These are phyloP conservation scores for Nematopogon swammerdamellus DNA, from an alignment of 2,888 invertebrate species.

Conservation along the genomic window DNA sequence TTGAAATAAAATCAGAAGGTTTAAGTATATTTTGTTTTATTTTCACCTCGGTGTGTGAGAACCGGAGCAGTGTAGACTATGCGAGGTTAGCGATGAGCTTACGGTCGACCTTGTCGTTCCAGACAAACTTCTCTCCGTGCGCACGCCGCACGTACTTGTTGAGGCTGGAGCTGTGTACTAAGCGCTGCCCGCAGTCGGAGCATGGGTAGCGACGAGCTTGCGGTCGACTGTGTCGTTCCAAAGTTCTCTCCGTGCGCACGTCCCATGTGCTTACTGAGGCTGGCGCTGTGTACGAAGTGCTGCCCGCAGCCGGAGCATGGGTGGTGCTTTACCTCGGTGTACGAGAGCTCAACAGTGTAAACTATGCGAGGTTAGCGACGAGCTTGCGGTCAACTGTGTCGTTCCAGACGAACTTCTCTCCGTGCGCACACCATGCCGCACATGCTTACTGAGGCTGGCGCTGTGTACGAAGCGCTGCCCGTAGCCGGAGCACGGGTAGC, in stretches of 20 bases:
- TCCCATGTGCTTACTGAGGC: conserved; percentile 45
- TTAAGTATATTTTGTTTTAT: too few species aligned
- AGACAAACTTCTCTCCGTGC: too few species aligned
- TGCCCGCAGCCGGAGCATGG: conserved; percentile 37
- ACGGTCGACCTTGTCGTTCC: conserved; percentile 4
- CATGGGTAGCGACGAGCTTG: conserved; percentile 41
- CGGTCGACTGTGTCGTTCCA: too few species aligned
- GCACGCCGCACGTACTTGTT: conserved; percentile 44
- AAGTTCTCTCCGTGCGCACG: conserved; percentile 23
- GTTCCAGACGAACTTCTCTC: too few species aligned
- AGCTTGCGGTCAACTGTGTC: conserved; percentile 3
- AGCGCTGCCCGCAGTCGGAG: conserved; percentile 34
- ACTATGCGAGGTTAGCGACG: too few species aligned
- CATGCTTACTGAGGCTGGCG: conserved; percentile 44
- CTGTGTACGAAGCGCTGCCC: conserved; percentile 38
- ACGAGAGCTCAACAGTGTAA: too few species aligned
- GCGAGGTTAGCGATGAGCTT: too few species aligned
- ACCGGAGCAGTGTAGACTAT: too few species aligned
- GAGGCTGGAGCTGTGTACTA: conserved; percentile 39
- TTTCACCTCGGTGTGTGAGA: too few species aligned
- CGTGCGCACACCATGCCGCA: conserved; percentile 34
- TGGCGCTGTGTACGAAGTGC: conserved; percentile 38
- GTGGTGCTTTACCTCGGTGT: too few species aligned
- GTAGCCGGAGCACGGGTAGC: conserved; percentile 37
- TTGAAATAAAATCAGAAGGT: too few species aligned